Conservation (phyloP, 1,140 invertebrate species). For the Wiebesia pumilae region DNA sequence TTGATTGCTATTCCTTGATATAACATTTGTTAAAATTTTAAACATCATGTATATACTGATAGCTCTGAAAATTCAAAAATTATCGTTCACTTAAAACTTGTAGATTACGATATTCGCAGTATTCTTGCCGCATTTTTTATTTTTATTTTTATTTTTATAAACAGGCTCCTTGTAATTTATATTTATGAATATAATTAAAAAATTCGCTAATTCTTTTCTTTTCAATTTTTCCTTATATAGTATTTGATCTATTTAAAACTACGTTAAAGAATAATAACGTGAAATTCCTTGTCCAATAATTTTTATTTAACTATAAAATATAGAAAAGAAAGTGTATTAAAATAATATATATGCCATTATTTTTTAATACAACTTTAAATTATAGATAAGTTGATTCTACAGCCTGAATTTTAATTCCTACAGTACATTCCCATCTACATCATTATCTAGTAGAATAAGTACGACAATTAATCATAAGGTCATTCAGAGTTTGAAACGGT, state of each 20-base stretch:
- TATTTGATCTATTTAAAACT: no score
- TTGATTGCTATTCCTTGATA: no score
- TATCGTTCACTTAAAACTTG: no score
- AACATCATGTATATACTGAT: no score
- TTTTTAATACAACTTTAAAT: not conserved
- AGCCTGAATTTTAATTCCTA: not conserved
- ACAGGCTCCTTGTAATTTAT: not conserved
- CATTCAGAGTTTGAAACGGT: not conserved
- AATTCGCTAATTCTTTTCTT: not conserved
- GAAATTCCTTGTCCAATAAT: no score
- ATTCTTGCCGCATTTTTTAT: no score
- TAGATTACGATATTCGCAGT: no score
- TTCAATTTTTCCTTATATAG: no score
- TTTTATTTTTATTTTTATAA: not conserved
- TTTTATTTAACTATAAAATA: not conserved
- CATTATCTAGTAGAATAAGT: no score
- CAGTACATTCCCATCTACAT: no score
- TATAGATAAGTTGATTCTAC: not conserved
- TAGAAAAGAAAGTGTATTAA: not conserved
- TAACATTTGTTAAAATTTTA: no score
- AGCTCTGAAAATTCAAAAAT: not conserved
- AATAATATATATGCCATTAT: not conserved
- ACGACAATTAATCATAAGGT: not conserved
- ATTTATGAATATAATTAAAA: not conserved
- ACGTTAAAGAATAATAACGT: not conserved